Percentiles rank a stretch among this genome's conserved stretches.
phyloP scores from a whole-genome alignment of 2,113 vertebrate genomes.

The Ondatra zibethicus region DNA sequence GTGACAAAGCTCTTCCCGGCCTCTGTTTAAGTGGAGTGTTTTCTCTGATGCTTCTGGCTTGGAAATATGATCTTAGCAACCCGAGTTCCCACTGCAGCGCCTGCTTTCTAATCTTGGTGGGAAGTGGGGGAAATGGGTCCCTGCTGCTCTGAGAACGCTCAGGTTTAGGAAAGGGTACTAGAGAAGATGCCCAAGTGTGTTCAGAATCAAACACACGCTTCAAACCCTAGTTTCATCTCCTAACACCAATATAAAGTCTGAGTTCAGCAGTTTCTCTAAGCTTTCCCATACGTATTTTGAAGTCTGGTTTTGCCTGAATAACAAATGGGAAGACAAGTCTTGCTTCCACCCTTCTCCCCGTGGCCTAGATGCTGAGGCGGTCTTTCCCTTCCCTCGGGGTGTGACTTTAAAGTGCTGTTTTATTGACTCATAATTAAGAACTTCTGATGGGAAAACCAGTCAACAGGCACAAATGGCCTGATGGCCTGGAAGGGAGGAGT shows the following conservation, averaged over 20 bases:
- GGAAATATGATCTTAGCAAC: slow-evolving; percentile 37
- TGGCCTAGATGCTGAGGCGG: slow-evolving; percentile 56
- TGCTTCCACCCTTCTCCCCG: not conserved
- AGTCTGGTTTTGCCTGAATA: slow-evolving; percentile 32
- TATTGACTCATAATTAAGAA: slow-evolving; percentile 78
- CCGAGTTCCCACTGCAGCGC: not conserved
- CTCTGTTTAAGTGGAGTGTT: slow-evolving; percentile 44
- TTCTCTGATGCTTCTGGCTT: slow-evolving; percentile 57
- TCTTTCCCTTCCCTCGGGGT: slow-evolving; percentile 59
- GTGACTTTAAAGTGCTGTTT: slow-evolving; percentile 62
- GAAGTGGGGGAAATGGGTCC: slow-evolving; percentile 61
- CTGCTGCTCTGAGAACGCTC: slow-evolving; percentile 49
- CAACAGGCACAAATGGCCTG: slow-evolving; percentile 53
- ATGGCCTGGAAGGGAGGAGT: too few species aligned
- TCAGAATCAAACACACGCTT: slow-evolving; percentile 53
- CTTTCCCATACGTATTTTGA: slow-evolving; percentile 27
- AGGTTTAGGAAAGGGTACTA: slow-evolving; percentile 11
- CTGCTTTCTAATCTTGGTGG: slow-evolving; percentile 50
- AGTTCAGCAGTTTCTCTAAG: slow-evolving; percentile 11
- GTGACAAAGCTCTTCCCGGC: slow-evolving; percentile 13
- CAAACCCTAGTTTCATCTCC: slow-evolving; percentile 43
- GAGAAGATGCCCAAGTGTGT: slow-evolving; percentile 51
- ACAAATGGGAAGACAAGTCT: slow-evolving; percentile 31
- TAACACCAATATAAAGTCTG: slow-evolving; percentile 11
- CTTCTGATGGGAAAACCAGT: slow-evolving; percentile 78